Base-by-base conservation (phyloP, 2,888 invertebrate species). In the Acrocera orbiculus region DNA sequence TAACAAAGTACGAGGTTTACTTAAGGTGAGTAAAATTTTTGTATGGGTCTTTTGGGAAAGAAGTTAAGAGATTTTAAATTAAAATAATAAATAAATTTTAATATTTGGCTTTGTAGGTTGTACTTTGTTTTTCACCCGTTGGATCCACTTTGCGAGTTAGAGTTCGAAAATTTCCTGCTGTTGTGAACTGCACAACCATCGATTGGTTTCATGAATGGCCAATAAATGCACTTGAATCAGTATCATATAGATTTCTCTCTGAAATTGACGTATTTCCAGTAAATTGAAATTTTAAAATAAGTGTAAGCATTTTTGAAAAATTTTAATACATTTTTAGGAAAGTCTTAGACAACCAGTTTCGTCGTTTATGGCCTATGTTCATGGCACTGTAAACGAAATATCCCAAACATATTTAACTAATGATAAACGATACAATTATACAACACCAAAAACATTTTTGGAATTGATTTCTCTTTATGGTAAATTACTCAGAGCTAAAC, bases 191-290 rank as follows among this genome's bases (percentile, higher is more conserved):
- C 53, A 86, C 90, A 0, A 74, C 83, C 11, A 90, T 93, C 43
- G 79, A 93, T 58, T 93, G 93, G 92, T 93, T 93, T 62, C 90
- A 93, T 54, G 86, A 90, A 52, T 95, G 93, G 93, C 93, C 93
- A 0, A 70, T 73, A 50, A 81, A 89, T 52, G 93, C 93, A 19
- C 62, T 95, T 47, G 70, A 79, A 41, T 89, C 89, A 22, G 93
- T 95, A 2, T 87, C 90, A 9, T 67, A 66, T 43, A 65, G 80
- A 39, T 93, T 93, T 56, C 64, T 90, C 20, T 63, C 73, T 5
- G 79, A 83, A 54, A 73, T 85, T 11, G 71, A 76, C 38, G 67
- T 44, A 6, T 35, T 54, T 6, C 53, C 52, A 3, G 41, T n/a
- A n/a, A n/a, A n/a, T n/a, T n/a, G n/a, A n/a, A n/a, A n/a, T n/a